Conservation (phyloP, 1,140 invertebrate species). For the Heliconius hermathena region DNA sequence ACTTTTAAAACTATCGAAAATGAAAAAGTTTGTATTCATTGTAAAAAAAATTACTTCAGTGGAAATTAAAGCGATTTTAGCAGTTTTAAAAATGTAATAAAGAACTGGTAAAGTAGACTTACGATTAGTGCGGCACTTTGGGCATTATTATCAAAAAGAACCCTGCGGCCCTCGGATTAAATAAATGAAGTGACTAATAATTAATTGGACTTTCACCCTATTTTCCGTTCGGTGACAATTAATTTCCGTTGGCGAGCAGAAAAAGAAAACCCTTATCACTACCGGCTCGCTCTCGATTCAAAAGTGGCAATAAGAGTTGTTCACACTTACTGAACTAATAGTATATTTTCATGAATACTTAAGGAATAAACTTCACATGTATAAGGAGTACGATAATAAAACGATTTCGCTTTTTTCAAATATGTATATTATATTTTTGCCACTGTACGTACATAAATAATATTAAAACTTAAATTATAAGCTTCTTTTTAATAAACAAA, state of each 20-base stretch:
- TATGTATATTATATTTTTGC: too few species aligned
- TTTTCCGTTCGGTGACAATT: conserved; percentile 81
- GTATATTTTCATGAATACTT: background rate
- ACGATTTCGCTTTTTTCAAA: too few species aligned
- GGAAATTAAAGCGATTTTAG: conserved; percentile 18
- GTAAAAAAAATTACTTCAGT: background rate
- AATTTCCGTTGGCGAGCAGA: conserved; percentile 73
- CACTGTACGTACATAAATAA: too few species aligned
- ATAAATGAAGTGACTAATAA: conserved; percentile 81
- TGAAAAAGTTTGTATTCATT: background rate
- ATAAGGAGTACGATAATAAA: too few species aligned
- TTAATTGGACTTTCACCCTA: conserved; percentile 81
- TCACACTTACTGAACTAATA: background rate
- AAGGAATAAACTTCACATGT: background rate
- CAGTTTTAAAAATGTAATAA: conserved; percentile 29
- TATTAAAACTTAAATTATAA: too few species aligned
- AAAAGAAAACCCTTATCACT: conserved; percentile 79
- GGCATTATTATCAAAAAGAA: conserved; percentile 75
- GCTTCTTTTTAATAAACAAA: too few species aligned
- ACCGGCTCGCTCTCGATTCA: conserved; percentile 63
- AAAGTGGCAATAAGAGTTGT: conserved; percentile 60
- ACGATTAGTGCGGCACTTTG: conserved; percentile 49
- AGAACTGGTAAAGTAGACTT: conserved; percentile 24
- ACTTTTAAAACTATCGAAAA: background rate
- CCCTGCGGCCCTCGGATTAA: conserved; percentile 66